These are phyloP conservation scores for Varecia variegata DNA, from an alignment of 2,797 vertebrate species.

Conservation along the genomic window DNA sequence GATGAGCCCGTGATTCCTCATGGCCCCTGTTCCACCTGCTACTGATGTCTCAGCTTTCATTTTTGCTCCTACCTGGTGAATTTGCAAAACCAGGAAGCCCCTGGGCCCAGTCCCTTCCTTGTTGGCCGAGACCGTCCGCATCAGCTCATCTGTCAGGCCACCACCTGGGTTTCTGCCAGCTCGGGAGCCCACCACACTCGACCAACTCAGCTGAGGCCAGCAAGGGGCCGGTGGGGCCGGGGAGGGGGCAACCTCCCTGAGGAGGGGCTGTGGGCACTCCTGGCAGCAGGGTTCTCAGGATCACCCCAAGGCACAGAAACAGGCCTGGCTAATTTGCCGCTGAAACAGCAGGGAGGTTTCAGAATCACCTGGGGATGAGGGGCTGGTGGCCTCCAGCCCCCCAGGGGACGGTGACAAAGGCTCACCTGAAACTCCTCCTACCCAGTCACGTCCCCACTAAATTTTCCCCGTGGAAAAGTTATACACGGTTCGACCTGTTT, in stretches of 20 bases:
- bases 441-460: fast-evolving
- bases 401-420: fast-evolving
- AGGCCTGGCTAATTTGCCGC: neutral
- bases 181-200: neutral
- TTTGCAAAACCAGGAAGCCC: neutral
- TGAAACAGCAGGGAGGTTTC: neutral
- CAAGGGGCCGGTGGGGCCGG: neutral
- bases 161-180: fast-evolving
- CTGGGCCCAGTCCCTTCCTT: neutral
- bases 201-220: neutral
- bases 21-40: neutral
- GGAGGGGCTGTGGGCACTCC: fast-evolving
- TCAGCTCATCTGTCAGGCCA: fast-evolving
- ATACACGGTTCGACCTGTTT: fast-evolving
- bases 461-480: fast-evolving
- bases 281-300: neutral
- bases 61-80: neutral
- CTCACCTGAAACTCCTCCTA: neutral
- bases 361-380: neutral
- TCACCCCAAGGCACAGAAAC: neutral
- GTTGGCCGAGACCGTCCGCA: fast-evolving
- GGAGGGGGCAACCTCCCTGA: neutral
- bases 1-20: fast-evolving
- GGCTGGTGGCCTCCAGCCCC: neutral
- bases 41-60: neutral